Evolutionary conservation across 1,140 invertebrate genomes (phyloP), one percentile per base, ranked within the genome.

Genomic region (Halictus rubicundus): DNA sequence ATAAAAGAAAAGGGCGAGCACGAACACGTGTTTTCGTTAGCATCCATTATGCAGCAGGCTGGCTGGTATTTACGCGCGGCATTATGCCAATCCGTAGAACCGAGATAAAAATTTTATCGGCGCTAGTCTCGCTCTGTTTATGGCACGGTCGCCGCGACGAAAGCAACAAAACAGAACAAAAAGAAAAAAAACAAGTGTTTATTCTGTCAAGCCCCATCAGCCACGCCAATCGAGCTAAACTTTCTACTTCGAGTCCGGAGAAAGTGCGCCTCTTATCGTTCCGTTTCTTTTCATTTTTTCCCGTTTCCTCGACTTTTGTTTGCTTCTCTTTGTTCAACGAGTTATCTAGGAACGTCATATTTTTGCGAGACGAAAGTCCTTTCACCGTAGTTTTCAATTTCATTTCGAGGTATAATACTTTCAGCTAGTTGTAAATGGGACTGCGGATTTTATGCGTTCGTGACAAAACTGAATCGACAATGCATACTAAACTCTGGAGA

Each of bases 161-260:
- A 81, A 39, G 23, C 19, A 75, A 21, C n/a, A n/a, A n/a, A n/a
- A n/a, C n/a, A n/a, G n/a, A n/a, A n/a, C n/a, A n/a, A n/a, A n/a
- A n/a, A n/a, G n/a, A n/a, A n/a, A 65, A 74, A 71, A 25, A 65
- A 70, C 39, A 64, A 68, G 19, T 25, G 5, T 54, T 23, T 23
- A 25, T 16, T 81, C 23, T 23, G 74, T 79, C 52, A 74, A 64
- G 75, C 68, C 42, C 63, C 66, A 86, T 82, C 75, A 52, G 52
- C 27, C 75, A 59, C 39, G 49, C 25, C 71, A 63, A 76, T 75
- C 61, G 42, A 37, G 42, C 49, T 76, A 46, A 76, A 80, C 72
- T 80, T 76, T 84, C 71, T 78, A 82, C 71, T 80, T 84, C 80
- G 54, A 49, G 57, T 32, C 32, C 8, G 25, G 80, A 66, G 84